Conservation (phyloP, 64 coral and sea anemone species). For the Montipora capricornis region DNA sequence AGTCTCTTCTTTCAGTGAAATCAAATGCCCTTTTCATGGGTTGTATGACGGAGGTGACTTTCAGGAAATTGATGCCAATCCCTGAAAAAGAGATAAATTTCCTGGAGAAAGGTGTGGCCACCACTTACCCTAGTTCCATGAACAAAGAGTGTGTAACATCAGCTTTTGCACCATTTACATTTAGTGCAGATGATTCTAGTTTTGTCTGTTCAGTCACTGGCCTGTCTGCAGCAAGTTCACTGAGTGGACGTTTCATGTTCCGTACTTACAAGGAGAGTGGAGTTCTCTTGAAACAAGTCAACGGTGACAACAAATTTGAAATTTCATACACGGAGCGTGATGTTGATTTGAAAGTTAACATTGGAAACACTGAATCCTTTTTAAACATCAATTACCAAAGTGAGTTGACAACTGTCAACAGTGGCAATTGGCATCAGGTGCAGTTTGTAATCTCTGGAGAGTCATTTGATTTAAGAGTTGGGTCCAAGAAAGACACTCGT, state of each 20-base stretch:
- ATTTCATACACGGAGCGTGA: not conserved
- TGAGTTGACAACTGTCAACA: not conserved
- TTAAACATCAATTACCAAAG: not conserved
- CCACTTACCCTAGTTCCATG: not conserved
- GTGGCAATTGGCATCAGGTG: slow-evolving; percentile 58
- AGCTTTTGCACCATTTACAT: slow-evolving; percentile 30
- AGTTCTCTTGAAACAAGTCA: not conserved
- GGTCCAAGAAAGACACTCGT: not conserved
- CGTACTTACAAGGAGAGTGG: slow-evolving; percentile 50
- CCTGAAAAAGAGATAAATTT: not conserved
- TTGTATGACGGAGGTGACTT: slow-evolving; percentile 20
- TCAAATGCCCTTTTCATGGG: slow-evolving; percentile 52
- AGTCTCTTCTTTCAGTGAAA: slow-evolving; percentile 17
- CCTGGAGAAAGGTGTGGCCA: not conserved
- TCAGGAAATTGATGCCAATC: not conserved
- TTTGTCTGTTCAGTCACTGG: not conserved
- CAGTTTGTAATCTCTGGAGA: not conserved
- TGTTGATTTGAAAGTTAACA: not conserved
- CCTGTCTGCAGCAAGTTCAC: not conserved
- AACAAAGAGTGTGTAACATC: not conserved
- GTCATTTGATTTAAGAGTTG: not conserved
- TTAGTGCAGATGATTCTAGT: not conserved
- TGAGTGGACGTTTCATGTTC: slow-evolving; percentile 45
- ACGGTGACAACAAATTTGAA: not conserved
- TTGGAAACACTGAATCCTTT: not conserved